These are phyloP conservation scores for Lepus oiostolus DNA, from an alignment of 2,797 vertebrate species.

Conservation along the genomic window DNA sequence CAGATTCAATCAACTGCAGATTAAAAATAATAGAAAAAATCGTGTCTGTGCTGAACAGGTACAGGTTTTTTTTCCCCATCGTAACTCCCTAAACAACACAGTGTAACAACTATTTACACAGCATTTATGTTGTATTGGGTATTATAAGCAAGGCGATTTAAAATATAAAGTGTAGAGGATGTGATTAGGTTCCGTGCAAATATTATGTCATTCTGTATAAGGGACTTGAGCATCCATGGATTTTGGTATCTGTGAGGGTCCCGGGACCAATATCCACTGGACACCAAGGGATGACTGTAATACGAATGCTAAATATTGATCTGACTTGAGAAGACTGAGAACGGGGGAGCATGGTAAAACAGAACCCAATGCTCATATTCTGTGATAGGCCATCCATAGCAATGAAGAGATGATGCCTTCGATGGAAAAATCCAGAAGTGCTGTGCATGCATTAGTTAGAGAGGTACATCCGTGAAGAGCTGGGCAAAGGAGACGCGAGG, in stretches of 20 bases:
- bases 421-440: neutral
- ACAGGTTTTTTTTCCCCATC: neutral
- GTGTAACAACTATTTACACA: neutral
- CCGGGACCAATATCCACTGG: neutral
- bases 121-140: neutral
- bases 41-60: neutral
- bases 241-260: neutral
- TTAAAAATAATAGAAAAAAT: neutral
- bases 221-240: neutral
- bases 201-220: neutral
- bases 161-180: neutral
- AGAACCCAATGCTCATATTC: slow-evolving; percentile 19
- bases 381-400: neutral
- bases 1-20: neutral
- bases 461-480: slow-evolving; percentile 24
- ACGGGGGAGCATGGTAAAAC: neutral
- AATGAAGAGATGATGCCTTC: slow-evolving; percentile 19
- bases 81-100: neutral
- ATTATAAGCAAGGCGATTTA: neutral
- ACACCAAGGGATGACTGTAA: neutral
- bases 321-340: slow-evolving; percentile 15
- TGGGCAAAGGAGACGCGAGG: neutral
- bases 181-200: neutral
- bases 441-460: neutral
- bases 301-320: slow-evolving; percentile 46